Percentiles rank a stretch among this genome's conserved stretches.
phyloP scores from a whole-genome alignment of 2,888 invertebrate genomes.

The Diplazon laetatorius region DNA sequence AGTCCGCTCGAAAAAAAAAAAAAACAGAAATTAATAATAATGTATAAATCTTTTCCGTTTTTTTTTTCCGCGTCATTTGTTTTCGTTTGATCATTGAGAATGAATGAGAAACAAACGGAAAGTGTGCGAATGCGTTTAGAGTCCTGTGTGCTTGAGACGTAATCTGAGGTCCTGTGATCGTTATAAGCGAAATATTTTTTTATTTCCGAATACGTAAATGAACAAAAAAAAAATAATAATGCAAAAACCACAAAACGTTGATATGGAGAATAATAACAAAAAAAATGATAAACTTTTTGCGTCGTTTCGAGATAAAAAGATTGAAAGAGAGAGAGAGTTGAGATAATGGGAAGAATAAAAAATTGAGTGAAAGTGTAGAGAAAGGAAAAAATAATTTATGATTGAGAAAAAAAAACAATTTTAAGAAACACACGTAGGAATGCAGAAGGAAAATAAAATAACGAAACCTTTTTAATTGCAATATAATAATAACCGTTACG shows the following conservation, averaged over 20 bases:
- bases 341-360: slow-evolving; percentile 10
- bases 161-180: slow-evolving; percentile 83
- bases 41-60: slow-evolving; percentile 52
- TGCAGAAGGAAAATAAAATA: slow-evolving; percentile 51
- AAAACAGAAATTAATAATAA: slow-evolving; percentile 41
- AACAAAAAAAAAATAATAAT: slow-evolving; percentile 62
- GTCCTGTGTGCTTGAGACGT: slow-evolving; percentile 80
- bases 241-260: too few relatives aligned
- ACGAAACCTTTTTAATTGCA: slow-evolving; percentile 80
- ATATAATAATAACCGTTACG: slow-evolving; percentile 82
- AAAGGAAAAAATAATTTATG: slow-evolving; percentile 56
- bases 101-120: slow-evolving; percentile 44
- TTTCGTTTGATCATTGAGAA: too few relatives aligned
- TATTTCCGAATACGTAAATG: slow-evolving; percentile 80
- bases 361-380: slow-evolving; percentile 46
- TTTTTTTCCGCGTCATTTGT: too few relatives aligned
- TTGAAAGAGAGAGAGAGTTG: slow-evolving; percentile 42
- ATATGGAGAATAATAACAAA: slow-evolving; percentile 16
- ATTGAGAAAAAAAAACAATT: slow-evolving; percentile 23
- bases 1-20: slow-evolving; percentile 33
- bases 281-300: slow-evolving; percentile 67
- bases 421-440: slow-evolving; percentile 56
- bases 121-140: slow-evolving; percentile 69
- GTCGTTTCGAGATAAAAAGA: slow-evolving; percentile 67
- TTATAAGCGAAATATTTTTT: slow-evolving; percentile 83